These are phyloP conservation scores for Bothrops alternatus DNA, from an alignment of 2,797 vertebrate species.

Conservation along the genomic window DNA sequence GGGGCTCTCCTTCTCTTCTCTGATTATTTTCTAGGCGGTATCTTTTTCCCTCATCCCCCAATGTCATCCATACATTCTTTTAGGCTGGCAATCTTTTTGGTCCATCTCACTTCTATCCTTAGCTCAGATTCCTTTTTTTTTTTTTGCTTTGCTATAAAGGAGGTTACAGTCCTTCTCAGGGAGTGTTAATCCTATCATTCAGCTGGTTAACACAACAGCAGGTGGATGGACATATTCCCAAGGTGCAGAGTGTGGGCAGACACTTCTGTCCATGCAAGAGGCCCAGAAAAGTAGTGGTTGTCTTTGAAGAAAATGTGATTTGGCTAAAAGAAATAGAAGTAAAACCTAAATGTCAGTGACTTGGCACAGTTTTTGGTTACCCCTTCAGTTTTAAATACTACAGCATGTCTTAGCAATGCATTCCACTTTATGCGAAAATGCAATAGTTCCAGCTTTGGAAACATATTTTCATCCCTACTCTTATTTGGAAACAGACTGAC, in stretches of 20 bases:
- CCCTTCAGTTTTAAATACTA: neutral
- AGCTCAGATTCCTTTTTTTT: neutral
- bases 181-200: slow-evolving; percentile 36
- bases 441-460: neutral
- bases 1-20: neutral
- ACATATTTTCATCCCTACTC: neutral
- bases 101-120: slow-evolving; percentile 17
- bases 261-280: slow-evolving; percentile 2
- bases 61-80: neutral
- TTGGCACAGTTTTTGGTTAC: neutral
- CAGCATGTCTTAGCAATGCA: neutral
- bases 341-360: neutral
- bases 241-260: slow-evolving; percentile 21
- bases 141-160: slow-evolving; percentile 4
- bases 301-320: slow-evolving; percentile 9
- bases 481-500: neutral
- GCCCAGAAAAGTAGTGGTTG: neutral
- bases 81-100: neutral
- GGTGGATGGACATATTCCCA: slow-evolving; percentile 29
- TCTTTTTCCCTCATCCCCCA: neutral
- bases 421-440: neutral
- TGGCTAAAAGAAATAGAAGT: neutral
- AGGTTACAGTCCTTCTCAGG: neutral
- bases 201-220: slow-evolving; percentile 33
- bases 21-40: neutral